Evolutionary conservation across 2,797 vertebrate genomes (phyloP).

Genomic region (Apodemus agrarius): DNA sequence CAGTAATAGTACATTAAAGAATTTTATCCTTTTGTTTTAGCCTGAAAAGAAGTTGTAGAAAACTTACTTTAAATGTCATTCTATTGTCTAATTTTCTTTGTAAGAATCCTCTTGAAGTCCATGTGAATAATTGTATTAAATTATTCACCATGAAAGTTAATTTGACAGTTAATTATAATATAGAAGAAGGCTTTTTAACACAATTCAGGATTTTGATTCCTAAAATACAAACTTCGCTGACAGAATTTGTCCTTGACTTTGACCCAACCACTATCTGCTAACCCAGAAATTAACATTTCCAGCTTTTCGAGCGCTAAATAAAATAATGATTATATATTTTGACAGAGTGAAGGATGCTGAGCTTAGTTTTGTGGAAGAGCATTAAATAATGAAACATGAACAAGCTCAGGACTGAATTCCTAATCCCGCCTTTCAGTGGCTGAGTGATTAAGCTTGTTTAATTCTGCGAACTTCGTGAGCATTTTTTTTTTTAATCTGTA

Average conservation of each 20-base stretch:
- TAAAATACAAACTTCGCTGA: constrained; percentile 66
- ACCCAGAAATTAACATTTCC: constrained; percentile 63
- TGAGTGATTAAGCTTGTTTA: not conserved
- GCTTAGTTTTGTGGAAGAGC: constrained; percentile 25
- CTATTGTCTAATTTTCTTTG: constrained; percentile 65
- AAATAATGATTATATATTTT: constrained; percentile 34
- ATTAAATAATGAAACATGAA: constrained; percentile 26
- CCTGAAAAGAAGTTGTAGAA: constrained; percentile 28
- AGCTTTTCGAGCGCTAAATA: constrained; percentile 57
- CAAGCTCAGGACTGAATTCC: constrained; percentile 21
- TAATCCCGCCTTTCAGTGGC: constrained; percentile 32
- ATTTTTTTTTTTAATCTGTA: not conserved
- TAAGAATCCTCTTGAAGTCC: constrained; percentile 63
- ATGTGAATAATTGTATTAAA: constrained; percentile 71
- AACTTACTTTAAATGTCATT: constrained; percentile 65
- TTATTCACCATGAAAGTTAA: constrained; percentile 75
- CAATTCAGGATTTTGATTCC: constrained; percentile 38
- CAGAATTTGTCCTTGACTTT: constrained; percentile 58
- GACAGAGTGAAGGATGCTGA: not conserved
- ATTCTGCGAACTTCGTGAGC: not conserved
- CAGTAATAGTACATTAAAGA: not conserved
- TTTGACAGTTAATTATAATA: constrained; percentile 77
- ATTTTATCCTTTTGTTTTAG: constrained; percentile 52
- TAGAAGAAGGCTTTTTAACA: constrained; percentile 32
- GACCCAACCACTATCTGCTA: constrained; percentile 3